These are phyloP conservation scores for Macropis europaea DNA, from an alignment of 2,888 invertebrate species.

Conservation along the genomic window DNA sequence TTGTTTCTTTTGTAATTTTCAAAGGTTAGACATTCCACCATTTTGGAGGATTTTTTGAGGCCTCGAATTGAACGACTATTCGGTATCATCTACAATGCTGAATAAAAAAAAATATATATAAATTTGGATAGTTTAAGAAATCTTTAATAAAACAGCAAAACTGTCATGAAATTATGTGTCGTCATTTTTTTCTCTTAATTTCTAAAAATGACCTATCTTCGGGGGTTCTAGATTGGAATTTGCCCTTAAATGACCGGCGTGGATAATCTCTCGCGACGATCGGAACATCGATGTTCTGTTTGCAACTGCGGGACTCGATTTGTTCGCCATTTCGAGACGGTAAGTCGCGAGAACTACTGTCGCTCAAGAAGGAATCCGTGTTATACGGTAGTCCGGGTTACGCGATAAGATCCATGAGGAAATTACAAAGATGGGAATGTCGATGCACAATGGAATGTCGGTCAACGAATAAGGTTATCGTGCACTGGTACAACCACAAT, in stretches of 20 bases:
- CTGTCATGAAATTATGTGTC: too few species aligned
- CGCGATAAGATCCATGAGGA: conserved; percentile 3
- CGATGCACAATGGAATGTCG: conserved; percentile 20
- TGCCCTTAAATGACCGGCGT: too few species aligned
- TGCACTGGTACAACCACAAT: background rate
- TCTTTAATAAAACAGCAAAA: conserved; percentile 17
- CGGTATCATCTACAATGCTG: too few species aligned
- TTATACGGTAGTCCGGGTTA: background rate
- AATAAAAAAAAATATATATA: too few species aligned
- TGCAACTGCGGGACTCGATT: conserved; percentile 4
- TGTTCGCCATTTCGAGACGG: background rate
- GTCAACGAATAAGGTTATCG: conserved; percentile 27
- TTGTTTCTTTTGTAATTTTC: too few species aligned
- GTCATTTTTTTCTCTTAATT: too few species aligned
- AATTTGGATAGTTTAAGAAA: too few species aligned
- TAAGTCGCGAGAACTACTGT: conserved; percentile 1
- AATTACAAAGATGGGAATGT: conserved; percentile 7
- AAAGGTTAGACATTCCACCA: too few species aligned
- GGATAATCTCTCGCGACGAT: conserved; percentile 6
- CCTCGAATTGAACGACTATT: too few species aligned
- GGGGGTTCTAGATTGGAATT: too few species aligned
- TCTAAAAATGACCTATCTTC: too few species aligned
- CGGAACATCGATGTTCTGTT: background rate
- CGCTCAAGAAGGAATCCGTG: conserved; percentile 27
- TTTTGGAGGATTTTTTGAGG: too few species aligned